phyloP scores from a whole-genome alignment of 2,888 invertebrate species.

The Thalpophila matura region DNA sequence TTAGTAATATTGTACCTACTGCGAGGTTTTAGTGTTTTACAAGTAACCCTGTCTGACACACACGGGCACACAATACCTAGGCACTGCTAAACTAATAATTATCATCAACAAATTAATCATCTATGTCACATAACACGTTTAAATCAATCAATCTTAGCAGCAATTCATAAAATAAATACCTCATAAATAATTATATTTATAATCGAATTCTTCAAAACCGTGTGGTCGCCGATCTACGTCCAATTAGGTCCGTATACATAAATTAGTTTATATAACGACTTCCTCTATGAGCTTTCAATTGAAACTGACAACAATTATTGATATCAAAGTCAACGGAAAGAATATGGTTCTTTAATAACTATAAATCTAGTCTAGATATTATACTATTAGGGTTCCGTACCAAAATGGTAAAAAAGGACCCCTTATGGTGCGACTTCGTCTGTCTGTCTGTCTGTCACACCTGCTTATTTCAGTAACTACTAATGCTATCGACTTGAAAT shows the following conservation, averaged over 20 bases:
- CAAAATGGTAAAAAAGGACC: too few relatives aligned
- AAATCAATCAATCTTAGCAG: too few relatives aligned
- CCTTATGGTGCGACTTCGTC: too few relatives aligned
- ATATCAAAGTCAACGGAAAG: slow-evolving; percentile 7
- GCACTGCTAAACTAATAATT: neutral
- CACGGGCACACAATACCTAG: too few relatives aligned
- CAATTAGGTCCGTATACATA: slow-evolving; percentile 20
- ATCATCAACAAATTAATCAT: neutral
- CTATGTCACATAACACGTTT: neutral
- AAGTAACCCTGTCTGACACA: too few relatives aligned
- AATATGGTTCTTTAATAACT: too few relatives aligned
- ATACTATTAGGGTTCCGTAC: neutral
- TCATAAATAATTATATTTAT: neutral
- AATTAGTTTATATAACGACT: slow-evolving; percentile 25
- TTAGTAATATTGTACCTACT: too few relatives aligned
- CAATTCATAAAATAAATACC: slow-evolving; percentile 22
- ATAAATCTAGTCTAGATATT: neutral
- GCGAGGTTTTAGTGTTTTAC: too few relatives aligned
- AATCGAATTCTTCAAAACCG: slow-evolving; percentile 13
- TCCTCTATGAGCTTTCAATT: too few relatives aligned
- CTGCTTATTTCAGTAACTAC: too few relatives aligned
- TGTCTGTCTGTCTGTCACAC: too few relatives aligned
- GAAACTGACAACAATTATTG: slow-evolving; percentile 6
- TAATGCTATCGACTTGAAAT: too few relatives aligned
- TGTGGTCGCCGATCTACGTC: slow-evolving; percentile 1